Percentiles rank a stretch among this genome's conserved stretches.
Conservation (phyloP, 2,888 invertebrate species). For the Chydorus sphaericus region DNA sequence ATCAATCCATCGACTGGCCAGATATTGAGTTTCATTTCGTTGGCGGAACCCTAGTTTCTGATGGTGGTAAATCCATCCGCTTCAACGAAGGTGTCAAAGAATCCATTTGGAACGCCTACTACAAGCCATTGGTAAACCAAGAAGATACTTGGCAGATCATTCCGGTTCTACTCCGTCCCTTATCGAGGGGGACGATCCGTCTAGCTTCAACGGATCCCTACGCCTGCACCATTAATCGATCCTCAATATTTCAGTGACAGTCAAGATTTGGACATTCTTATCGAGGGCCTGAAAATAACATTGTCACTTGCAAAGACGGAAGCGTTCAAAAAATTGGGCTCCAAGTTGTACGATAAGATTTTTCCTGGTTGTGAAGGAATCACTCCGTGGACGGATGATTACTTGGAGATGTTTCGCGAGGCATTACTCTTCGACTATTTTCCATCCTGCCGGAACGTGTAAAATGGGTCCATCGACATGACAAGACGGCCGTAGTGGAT, state of each 20-base stretch:
- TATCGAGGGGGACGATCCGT: slow-evolving; percentile 49
- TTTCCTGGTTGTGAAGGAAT: slow-evolving; percentile 70
- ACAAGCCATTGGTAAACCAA: slow-evolving; percentile 42
- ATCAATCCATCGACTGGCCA: slow-evolving; percentile 59
- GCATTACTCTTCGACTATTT: slow-evolving; percentile 53
- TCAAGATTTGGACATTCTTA: slow-evolving; percentile 48
- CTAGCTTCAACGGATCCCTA: slow-evolving; percentile 46
- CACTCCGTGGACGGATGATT: slow-evolving; percentile 61
- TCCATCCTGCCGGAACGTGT: slow-evolving; percentile 50
- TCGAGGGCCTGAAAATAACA: slow-evolving; percentile 53
- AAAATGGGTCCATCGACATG: slow-evolving; percentile 50
- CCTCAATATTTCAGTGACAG: slow-evolving; percentile 32
- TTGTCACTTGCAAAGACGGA: slow-evolving; percentile 44
- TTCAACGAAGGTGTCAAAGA: slow-evolving; percentile 23
- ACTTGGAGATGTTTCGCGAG: slow-evolving; percentile 71
- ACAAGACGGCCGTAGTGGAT: slow-evolving; percentile 44
- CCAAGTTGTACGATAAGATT: slow-evolving; percentile 54
- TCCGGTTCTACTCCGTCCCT: slow-evolving; percentile 46
- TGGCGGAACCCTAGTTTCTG: slow-evolving; percentile 68
- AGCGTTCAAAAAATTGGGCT: slow-evolving; percentile 49
- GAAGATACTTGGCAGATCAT: slow-evolving; percentile 43
- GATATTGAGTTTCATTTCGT: slow-evolving; percentile 79
- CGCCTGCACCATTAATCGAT: slow-evolving; percentile 27
- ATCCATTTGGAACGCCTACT: slow-evolving; percentile 19
- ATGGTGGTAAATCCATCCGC: slow-evolving; percentile 61